Conservation (phyloP, 1,140 invertebrate genomes). For the Drosophila pruinosa region DNA sequence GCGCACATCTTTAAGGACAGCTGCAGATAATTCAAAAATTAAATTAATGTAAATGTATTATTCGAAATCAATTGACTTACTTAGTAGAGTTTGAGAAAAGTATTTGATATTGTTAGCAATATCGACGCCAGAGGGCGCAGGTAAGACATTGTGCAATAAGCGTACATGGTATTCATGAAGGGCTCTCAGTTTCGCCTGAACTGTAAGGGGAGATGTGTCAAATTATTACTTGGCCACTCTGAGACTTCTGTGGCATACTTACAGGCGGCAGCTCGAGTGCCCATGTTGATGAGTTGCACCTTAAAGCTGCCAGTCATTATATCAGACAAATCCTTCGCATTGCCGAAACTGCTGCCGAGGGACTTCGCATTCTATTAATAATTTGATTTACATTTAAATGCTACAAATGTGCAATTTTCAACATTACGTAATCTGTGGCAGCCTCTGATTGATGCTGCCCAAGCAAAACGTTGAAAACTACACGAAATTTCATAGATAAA, state of each 20-base stretch:
- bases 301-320: slow-evolving; percentile 84
- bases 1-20: slow-evolving; percentile 97
- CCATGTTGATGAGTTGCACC: slow-evolving; percentile 88
- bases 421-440: slow-evolving; percentile 50
- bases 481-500: slow-evolving; percentile 6
- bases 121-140: slow-evolving; percentile 96
- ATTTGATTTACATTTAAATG: slow-evolving; percentile 4
- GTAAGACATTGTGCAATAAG: slow-evolving; percentile 94
- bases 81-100: slow-evolving; percentile 97
- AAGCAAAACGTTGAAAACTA: not conserved
- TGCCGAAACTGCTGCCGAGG: slow-evolving; percentile 82
- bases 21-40: slow-evolving; percentile 83
- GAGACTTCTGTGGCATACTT: slow-evolving; percentile 83
- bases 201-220: slow-evolving; percentile 85
- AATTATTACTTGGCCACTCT: not conserved
- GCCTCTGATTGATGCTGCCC: slow-evolving; percentile 10
- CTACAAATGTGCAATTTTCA: not conserved
- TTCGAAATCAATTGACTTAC: slow-evolving; percentile 86
- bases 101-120: slow-evolving; percentile 99
- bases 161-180: slow-evolving; percentile 98
- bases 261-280: slow-evolving; percentile 89
- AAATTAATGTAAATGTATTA: not conserved
- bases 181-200: slow-evolving; percentile 98
- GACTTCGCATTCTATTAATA: slow-evolving; percentile 76
- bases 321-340: slow-evolving; percentile 82